These are phyloP conservation scores for Podarcis lilfordi DNA, from an alignment of 2,797 vertebrate species.

Conservation along the genomic window DNA sequence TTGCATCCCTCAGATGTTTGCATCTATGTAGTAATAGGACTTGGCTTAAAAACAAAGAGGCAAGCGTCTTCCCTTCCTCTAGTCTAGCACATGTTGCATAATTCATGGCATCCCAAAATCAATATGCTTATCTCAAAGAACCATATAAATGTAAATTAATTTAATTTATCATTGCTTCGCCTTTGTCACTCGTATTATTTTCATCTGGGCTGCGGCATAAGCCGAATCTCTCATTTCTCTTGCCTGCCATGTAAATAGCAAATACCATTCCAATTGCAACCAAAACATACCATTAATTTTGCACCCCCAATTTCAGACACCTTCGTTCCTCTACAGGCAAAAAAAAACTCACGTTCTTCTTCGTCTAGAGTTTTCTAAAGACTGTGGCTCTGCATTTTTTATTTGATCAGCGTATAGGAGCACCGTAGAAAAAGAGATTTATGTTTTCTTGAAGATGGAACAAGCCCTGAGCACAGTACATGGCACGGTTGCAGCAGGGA, in stretches of 20 bases:
- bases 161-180: not conserved
- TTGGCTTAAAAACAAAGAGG: not conserved
- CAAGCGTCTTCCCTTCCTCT: not conserved
- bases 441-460: not conserved
- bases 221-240: not conserved
- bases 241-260: not conserved
- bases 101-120: not conserved
- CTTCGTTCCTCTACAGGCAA: not conserved
- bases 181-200: constrained; percentile 2
- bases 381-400: not conserved
- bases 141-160: not conserved
- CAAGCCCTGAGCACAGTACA: not conserved
- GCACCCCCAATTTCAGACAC: not conserved
- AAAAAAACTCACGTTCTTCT: not conserved
- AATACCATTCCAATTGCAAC: not conserved
- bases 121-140: not conserved
- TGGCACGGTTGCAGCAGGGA: not conserved
- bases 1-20: not conserved
- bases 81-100: not conserved
- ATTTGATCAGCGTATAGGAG: not conserved
- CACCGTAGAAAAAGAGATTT: not conserved
- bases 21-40: not conserved
- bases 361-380: not conserved
- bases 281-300: not conserved
- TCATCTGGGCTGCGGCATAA: not conserved